These are phyloP conservation scores for Amblyjoppa proteus DNA, from an alignment of 2,888 invertebrate genomes.

Conservation along the genomic window DNA sequence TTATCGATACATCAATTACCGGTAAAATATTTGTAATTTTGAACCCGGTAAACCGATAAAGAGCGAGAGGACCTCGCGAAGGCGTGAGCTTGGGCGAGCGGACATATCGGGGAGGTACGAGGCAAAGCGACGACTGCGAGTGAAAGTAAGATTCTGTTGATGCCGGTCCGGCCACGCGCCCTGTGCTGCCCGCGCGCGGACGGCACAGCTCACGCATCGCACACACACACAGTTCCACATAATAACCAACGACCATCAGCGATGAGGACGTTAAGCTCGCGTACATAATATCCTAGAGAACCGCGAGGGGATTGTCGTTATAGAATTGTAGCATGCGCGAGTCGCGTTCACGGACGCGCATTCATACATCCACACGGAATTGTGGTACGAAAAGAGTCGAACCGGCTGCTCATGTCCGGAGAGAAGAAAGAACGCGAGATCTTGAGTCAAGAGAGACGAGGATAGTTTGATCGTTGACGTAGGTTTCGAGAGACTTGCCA, in stretches of 20 bases:
- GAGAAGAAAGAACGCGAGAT: slow-evolving; percentile 52
- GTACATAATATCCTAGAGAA: slow-evolving; percentile 31
- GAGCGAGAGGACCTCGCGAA: slow-evolving; percentile 48
- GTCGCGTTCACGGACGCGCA: not conserved
- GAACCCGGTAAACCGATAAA: slow-evolving; percentile 13
- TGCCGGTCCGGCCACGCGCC: slow-evolving; percentile 78
- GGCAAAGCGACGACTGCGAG: slow-evolving; percentile 72
- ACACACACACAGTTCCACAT: slow-evolving; percentile 56
- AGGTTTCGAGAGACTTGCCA: slow-evolving; percentile 28
- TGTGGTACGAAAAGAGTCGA: slow-evolving; percentile 30
- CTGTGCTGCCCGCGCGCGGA: slow-evolving; percentile 70
- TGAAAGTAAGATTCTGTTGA: slow-evolving; percentile 78
- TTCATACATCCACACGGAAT: not conserved
- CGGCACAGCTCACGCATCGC: slow-evolving; percentile 64
- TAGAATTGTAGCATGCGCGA: slow-evolving; percentile 68
- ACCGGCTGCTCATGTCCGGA: slow-evolving; percentile 46
- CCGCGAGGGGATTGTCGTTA: slow-evolving; percentile 69
- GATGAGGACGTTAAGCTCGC: slow-evolving; percentile 48
- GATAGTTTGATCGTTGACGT: slow-evolving; percentile 51
- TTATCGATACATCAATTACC: not conserved
- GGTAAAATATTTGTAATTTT: not conserved
- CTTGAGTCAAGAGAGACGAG: slow-evolving; percentile 43
- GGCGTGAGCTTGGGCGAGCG: slow-evolving; percentile 47
- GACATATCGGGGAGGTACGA: slow-evolving; percentile 38
- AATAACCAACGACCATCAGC: slow-evolving; percentile 41